phyloP scores from a whole-genome alignment of 2,113 vertebrate genomes.

The Tachysurus vachellii region DNA sequence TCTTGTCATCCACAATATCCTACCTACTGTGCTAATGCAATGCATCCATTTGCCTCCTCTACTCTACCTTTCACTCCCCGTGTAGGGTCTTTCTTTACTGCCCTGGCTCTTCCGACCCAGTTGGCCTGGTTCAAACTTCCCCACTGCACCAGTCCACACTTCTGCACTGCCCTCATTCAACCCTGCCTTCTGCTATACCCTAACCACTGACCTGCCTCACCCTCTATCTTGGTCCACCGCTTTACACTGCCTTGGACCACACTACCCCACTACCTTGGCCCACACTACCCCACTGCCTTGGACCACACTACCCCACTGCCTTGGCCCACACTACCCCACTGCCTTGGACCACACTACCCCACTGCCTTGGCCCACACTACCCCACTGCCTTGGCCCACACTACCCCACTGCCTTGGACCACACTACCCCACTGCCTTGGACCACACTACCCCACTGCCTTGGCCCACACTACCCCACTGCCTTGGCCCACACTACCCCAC shows the following conservation, averaged over 20 bases:
- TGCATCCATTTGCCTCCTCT: not conserved
- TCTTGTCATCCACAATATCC: not conserved
- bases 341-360: not conserved
- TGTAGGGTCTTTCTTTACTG: not conserved
- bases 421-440: not conserved
- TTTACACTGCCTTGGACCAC: not conserved
- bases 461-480: not conserved
- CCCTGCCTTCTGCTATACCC: not conserved
- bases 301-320: not conserved
- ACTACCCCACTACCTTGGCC: not conserved
- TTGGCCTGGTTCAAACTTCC: not conserved
- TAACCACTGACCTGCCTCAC: not conserved
- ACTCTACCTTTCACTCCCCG: not conserved
- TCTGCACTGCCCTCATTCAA: not conserved
- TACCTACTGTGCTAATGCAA: not conserved
- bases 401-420: not conserved
- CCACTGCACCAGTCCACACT: not conserved
- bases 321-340: not conserved
- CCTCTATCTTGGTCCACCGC: not conserved
- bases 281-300: not conserved
- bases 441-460: not conserved
- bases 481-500: not conserved
- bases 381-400: too few relatives aligned
- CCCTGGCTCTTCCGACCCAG: not conserved
- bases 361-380: not conserved